Evolutionary conservation across 2,113 vertebrate genomes (phyloP).

Genomic region (Coryphaenoides rupestris): DNA sequence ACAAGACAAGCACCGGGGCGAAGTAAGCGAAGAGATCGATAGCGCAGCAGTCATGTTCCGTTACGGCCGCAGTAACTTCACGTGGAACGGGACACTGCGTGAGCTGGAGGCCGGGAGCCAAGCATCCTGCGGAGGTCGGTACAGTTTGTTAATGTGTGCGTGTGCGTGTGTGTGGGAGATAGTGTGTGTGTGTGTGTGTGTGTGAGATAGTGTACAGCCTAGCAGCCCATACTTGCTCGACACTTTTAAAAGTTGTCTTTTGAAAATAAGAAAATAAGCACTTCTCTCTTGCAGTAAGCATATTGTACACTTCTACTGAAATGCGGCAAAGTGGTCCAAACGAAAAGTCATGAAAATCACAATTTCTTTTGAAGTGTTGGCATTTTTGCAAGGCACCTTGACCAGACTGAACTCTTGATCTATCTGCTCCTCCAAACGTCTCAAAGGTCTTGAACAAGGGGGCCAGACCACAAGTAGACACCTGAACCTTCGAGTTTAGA

Average conservation of each 20-base stretch:
- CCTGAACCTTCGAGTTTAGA: too few relatives aligned
- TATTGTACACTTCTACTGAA: neutral
- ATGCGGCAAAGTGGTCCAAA: too few relatives aligned
- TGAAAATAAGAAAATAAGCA: neutral
- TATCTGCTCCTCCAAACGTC: too few relatives aligned
- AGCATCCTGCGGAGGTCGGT: constrained; percentile 37
- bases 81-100: constrained; percentile 60
- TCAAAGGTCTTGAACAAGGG: too few relatives aligned
- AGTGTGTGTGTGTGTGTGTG: constrained; percentile 2
- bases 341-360: too few relatives aligned
- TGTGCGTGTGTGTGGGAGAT: neutral
- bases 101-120: constrained; percentile 29
- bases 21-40: too few relatives aligned
- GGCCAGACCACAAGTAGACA: too few relatives aligned
- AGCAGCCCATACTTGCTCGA: too few relatives aligned
- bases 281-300: neutral
- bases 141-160: neutral
- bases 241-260: too few relatives aligned
- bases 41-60: constrained; percentile 44
- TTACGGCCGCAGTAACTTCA: constrained; percentile 47
- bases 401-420: too few relatives aligned
- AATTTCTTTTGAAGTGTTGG: too few relatives aligned
- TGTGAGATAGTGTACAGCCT: neutral
- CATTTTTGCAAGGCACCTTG: too few relatives aligned
- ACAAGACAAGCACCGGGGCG: neutral